Conservation (phyloP, 2,888 invertebrate genomes). For the Tryphoninae sp. region DNA sequence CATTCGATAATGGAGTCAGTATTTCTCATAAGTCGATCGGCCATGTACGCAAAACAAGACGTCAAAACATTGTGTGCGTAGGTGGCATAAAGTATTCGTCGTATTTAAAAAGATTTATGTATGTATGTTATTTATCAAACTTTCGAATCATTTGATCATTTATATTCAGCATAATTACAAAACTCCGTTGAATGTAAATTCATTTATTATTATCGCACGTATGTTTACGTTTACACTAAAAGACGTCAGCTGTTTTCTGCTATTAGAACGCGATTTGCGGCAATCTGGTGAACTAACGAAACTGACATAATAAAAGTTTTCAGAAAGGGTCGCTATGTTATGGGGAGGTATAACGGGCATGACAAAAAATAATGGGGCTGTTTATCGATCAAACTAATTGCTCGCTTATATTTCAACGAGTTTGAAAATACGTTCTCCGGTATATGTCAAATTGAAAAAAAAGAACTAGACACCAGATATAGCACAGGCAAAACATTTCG, state of each 20-base stretch:
- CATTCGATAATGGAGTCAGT: too few species aligned
- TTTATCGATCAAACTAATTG: constrained; percentile 63
- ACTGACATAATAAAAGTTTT: constrained; percentile 14
- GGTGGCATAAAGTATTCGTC: neutral
- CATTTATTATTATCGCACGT: neutral
- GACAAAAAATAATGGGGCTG: constrained; percentile 46
- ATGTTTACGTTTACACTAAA: constrained; percentile 16
- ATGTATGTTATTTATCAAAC: neutral
- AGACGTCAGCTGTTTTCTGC: neutral
- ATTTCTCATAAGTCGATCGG: too few species aligned
- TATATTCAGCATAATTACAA: neutral
- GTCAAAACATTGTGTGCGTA: neutral
- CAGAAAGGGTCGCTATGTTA: neutral
- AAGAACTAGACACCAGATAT: neutral
- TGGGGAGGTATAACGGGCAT: constrained; percentile 41
- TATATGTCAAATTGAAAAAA: neutral
- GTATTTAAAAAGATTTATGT: neutral
- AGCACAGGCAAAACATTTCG: neutral
- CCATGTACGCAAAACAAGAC: neutral
- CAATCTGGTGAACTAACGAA: constrained; percentile 29
- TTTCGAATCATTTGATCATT: neutral
- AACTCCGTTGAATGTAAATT: neutral
- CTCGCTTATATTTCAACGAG: constrained; percentile 24
- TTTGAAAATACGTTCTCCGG: neutral
- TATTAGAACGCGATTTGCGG: neutral